A percentile compares a stretch with the other conserved stretches of the same genome.
Conservation (phyloP, 2,113 vertebrate genomes). For the Austrofundulus limnaeus region DNA sequence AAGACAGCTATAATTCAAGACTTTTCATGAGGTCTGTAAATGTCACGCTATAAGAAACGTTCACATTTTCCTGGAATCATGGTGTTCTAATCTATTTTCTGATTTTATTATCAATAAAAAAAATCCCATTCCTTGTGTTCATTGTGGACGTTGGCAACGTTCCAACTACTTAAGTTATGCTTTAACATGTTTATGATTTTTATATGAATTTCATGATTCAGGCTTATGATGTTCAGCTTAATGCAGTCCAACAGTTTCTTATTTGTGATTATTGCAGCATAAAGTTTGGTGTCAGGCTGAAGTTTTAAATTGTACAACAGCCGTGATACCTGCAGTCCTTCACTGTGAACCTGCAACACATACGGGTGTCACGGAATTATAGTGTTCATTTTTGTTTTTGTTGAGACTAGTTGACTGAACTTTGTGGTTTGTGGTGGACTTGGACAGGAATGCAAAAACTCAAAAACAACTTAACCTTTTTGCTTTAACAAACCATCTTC, state of each 20-base stretch:
- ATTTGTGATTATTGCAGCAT: neutral
- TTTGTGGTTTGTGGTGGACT: slow-evolving; percentile 50
- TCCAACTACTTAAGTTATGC: no score
- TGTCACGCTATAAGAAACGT: neutral
- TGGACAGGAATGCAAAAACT: slow-evolving; percentile 41
- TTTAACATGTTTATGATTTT: no score
- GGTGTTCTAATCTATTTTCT: slow-evolving; percentile 2
- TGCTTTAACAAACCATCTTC: neutral
- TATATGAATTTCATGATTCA: no score
- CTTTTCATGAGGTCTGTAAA: neutral
- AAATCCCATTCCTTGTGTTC: slow-evolving; percentile 15
- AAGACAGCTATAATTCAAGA: neutral
- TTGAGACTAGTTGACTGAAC: slow-evolving; percentile 33
- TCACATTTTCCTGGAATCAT: neutral
- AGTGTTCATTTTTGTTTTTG: slow-evolving; percentile 40
- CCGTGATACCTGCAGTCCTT: neutral
- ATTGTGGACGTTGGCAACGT: neutral
- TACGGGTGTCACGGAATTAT: slow-evolving; percentile 27
- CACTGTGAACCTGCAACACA: neutral
- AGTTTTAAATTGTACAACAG: neutral
- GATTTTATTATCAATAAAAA: neutral
- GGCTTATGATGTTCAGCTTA: no score
- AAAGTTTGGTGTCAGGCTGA: neutral
- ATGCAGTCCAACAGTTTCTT: neutral
- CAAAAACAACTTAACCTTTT: slow-evolving; percentile 22